phyloP scores from a whole-genome alignment of 2,797 vertebrate genomes.

The Botia kubotai region DNA sequence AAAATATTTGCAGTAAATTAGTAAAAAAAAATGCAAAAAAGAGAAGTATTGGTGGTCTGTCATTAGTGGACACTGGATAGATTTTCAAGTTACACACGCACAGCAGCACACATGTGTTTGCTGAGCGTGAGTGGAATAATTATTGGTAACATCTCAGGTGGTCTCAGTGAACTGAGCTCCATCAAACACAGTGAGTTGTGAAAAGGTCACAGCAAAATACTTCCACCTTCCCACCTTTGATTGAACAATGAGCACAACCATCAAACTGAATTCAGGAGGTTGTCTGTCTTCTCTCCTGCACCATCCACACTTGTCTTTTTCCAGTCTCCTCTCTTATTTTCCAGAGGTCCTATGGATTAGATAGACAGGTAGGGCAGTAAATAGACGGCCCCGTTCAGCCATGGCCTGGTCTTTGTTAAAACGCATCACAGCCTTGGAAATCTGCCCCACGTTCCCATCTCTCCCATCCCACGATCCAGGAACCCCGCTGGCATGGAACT shows the following conservation, averaged over 20 bases:
- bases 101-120: slow-evolving; percentile 54
- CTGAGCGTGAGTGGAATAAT: slow-evolving; percentile 28
- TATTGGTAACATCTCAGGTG: slow-evolving; percentile 35
- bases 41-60: not conserved
- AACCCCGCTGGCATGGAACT: slow-evolving; percentile 50
- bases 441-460: slow-evolving; percentile 34
- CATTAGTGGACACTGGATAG: not conserved
- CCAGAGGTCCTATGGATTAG: slow-evolving; percentile 40
- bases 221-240: slow-evolving; percentile 41
- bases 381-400: slow-evolving; percentile 27
- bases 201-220: slow-evolving; percentile 48
- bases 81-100: slow-evolving; percentile 30
- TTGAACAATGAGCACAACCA: slow-evolving; percentile 41
- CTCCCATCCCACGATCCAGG: slow-evolving; percentile 2
- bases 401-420: slow-evolving; percentile 49
- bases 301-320: slow-evolving; percentile 18
- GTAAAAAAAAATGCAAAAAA: not conserved
- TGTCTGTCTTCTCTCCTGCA: slow-evolving; percentile 21
- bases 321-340: not conserved
- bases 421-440: slow-evolving; percentile 30
- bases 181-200: slow-evolving; percentile 40
- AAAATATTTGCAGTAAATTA: no score
- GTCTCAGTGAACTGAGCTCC: slow-evolving; percentile 32
- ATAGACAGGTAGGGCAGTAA: slow-evolving; percentile 53
- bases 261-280: slow-evolving; percentile 29